Evolutionary conservation across 2,888 invertebrate species (phyloP).

Genomic region (Epirrhoe alternata): DNA sequence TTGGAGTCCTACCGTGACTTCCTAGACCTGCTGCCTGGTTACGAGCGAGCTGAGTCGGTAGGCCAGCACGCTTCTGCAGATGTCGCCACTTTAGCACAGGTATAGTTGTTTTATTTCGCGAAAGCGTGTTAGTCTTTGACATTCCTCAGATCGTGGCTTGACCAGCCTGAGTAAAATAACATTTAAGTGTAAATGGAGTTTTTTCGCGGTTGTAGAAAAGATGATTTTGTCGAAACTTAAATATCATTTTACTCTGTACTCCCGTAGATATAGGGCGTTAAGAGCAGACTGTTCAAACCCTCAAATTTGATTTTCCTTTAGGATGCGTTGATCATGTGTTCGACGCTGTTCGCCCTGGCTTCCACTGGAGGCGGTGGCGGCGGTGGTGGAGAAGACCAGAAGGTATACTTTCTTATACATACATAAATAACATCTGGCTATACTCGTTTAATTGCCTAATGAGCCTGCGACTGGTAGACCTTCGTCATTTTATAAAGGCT

Average conservation of each 20-base stretch:
- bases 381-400: slow-evolving; percentile 88
- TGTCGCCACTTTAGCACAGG: slow-evolving; percentile 93
- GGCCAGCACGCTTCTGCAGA: slow-evolving; percentile 97
- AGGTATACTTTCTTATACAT: slow-evolving; percentile 69
- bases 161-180: too few relatives aligned
- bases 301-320: slow-evolving; percentile 47
- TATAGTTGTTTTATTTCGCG: slow-evolving; percentile 53
- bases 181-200: too few relatives aligned
- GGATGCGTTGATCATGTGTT: slow-evolving; percentile 90
- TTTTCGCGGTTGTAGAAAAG: too few relatives aligned
- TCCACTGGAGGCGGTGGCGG: slow-evolving; percentile 86
- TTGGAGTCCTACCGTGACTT: slow-evolving; percentile 92
- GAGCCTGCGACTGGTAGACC: too few relatives aligned
- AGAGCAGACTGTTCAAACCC: too few relatives aligned
- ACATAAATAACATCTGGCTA: background rate
- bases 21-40: slow-evolving; percentile 90
- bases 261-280: too few relatives aligned
- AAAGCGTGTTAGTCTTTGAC: too few relatives aligned
- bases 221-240: too few relatives aligned
- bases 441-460: too few relatives aligned
- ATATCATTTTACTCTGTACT: too few relatives aligned
- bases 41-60: slow-evolving; percentile 94
- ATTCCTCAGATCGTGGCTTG: too few relatives aligned
- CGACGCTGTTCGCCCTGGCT: slow-evolving; percentile 91
- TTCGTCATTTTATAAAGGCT: too few relatives aligned